Conservation (phyloP, 2,113 vertebrate genomes). For the Harpagus bidentatus region DNA sequence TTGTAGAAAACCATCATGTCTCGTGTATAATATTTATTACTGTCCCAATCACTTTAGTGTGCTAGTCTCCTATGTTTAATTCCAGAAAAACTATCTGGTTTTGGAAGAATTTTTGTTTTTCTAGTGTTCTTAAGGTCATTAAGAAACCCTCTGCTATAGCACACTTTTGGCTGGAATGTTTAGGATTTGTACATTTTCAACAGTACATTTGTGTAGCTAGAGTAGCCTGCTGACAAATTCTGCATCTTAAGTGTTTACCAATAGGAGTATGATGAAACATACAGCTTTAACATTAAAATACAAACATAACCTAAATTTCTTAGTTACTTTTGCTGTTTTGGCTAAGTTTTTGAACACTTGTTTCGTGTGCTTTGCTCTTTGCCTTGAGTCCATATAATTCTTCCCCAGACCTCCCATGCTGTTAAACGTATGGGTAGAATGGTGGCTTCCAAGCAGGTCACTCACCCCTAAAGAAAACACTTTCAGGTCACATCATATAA, state of each 20-base stretch:
- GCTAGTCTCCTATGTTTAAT: neutral
- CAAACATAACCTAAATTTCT: neutral
- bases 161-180: neutral
- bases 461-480: slow-evolving; percentile 55
- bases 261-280: neutral
- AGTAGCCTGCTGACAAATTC: neutral
- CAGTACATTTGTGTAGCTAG: neutral
- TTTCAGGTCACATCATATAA: slow-evolving; percentile 33
- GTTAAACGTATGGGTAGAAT: neutral
- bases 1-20: neutral
- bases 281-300: neutral
- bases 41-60: neutral
- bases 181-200: neutral
- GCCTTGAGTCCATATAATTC: neutral
- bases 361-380: neutral
- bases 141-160: neutral
- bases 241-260: neutral
- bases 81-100: neutral
- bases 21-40: neutral
- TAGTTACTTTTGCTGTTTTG: neutral
- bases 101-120: neutral
- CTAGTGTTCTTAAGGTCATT: neutral
- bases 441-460: slow-evolving; percentile 22
- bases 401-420: slow-evolving; percentile 31
- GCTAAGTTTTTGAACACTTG: neutral